Evolutionary conservation across 2,888 invertebrate genomes (phyloP).

Genomic region (Argynnis bischoffii): DNA sequence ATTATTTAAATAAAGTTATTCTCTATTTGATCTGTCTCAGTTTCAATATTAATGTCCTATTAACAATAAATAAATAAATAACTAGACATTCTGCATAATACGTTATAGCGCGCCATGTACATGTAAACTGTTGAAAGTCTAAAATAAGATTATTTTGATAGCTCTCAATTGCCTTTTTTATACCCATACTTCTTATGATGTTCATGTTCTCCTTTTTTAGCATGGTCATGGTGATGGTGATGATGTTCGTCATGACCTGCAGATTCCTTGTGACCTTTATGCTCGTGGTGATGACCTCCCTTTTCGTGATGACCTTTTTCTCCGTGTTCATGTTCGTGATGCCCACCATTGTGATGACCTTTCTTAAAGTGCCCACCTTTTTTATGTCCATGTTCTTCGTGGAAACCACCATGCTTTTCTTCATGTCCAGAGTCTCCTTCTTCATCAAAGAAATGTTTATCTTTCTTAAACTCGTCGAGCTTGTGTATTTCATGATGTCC

Average conservation of each 20-base stretch:
- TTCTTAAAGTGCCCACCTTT: constrained; percentile 92
- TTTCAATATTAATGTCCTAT: constrained; percentile 29
- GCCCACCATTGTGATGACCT: constrained; percentile 89
- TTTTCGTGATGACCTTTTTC: constrained; percentile 91
- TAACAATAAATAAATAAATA: constrained; percentile 44
- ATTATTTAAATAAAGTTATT: constrained; percentile 19
- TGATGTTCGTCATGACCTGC: constrained; percentile 90
- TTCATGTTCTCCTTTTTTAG: constrained; percentile 90
- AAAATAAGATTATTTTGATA: constrained; percentile 23
- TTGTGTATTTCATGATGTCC: constrained; percentile 94
- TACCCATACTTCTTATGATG: constrained; percentile 91
- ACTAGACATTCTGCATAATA: constrained; percentile 35
- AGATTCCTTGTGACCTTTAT: constrained; percentile 90
- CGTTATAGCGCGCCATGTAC: constrained; percentile 28
- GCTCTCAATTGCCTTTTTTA: constrained; percentile 75
- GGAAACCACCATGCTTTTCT: constrained; percentile 90
- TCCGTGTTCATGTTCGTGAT: constrained; percentile 89
- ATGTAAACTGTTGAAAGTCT: constrained; percentile 26
- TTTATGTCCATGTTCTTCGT: constrained; percentile 90
- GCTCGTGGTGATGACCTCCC: constrained; percentile 90
- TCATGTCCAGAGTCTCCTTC: constrained; percentile 91
- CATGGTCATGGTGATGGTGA: constrained; percentile 87
- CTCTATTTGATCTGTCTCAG: constrained; percentile 4
- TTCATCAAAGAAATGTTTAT: constrained; percentile 93
- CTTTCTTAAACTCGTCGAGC: constrained; percentile 92